Base-by-base conservation (phyloP, 2,797 vertebrate genomes). In the Sardinella longiceps region DNA sequence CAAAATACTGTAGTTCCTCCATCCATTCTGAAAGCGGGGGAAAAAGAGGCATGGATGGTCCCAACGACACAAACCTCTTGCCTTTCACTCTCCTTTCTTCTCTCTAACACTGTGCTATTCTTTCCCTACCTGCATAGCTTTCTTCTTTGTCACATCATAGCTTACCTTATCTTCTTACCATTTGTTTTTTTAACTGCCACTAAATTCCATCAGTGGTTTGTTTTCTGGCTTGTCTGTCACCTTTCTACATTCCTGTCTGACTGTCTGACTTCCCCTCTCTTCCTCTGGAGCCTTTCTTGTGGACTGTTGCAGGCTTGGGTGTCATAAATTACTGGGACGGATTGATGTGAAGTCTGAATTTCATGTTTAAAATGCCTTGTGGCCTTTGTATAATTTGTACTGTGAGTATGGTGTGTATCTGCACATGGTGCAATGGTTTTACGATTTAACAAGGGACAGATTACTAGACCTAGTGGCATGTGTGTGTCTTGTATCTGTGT, bases 401-500 rank as follows among this genome's bases (percentile, higher is more conserved):
- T 15, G 1, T 6, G 33, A 28, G 33, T 28, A 33, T 37, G 30
- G 3, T 74, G 33, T 33, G 23, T 0, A 39, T 74, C 30, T 74
- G 63, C 63, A 70, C 60, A 70, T 37, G 66, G 66, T 74, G 66
- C 39, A 3, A 20, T 18, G 30, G 25, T 66, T 7, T 28, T 28
- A 53, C 20, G 14, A 14, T 18, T 11, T 25, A n/a, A 58, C 23
- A 58, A 58, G n/a, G 5, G 4, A 25, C 23, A 60, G 56, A 9
- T 25, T 60, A 25, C 56, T 60, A 6, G n/a, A n/a, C 56, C 56
- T n/a, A 60, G 56, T 60, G 53, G 56, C 20, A 2, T n/a, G 60
- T 33, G 28, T 43, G 84, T 20, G 83, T 86, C 2, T 2, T 43
- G 81, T 84, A 74, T 86, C 48, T 23, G 83, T 87, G 83, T 88